Conservation (phyloP, 1,140 invertebrate species). For the Euura saliciscinereae region DNA sequence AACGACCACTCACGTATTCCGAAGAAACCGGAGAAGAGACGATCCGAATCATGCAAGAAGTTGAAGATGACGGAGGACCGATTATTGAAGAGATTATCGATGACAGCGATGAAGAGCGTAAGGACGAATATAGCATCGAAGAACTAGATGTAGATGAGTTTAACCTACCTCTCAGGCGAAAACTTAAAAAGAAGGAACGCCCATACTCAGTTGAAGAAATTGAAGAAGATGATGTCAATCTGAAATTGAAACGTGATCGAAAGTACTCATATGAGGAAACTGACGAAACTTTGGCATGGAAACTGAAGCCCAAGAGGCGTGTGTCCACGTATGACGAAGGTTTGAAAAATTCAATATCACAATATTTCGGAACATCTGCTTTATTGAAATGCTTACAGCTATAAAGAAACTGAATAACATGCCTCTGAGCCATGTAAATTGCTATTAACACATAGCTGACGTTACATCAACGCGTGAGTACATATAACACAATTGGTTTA, state of each 20-base stretch:
- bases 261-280: constrained; percentile 55
- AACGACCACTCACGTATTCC: constrained; percentile 69
- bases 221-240: constrained; percentile 57
- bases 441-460: constrained; percentile 1
- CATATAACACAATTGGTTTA: constrained; percentile 7
- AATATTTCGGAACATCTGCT: not conserved
- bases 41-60: constrained; percentile 73
- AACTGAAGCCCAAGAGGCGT: constrained; percentile 50
- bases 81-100: constrained; percentile 74
- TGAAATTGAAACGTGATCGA: constrained; percentile 63
- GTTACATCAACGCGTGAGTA: constrained; percentile 23
- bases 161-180: constrained; percentile 55
- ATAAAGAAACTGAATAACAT: constrained; percentile 15
- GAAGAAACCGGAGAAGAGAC: constrained; percentile 76
- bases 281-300: constrained; percentile 68
- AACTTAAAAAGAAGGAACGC: constrained; percentile 40
- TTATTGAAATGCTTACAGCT: constrained; percentile 26
- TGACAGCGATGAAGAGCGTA: constrained; percentile 65
- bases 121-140: constrained; percentile 63
- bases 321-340: constrained; percentile 69
- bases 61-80: constrained; percentile 68
- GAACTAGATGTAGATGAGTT: constrained; percentile 66
- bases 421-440: constrained; percentile 9
- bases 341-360: constrained; percentile 41
- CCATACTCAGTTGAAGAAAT: constrained; percentile 53